These are phyloP conservation scores for Mormyrus iriodes DNA, from an alignment of 2,113 vertebrate genomes.

Conservation along the genomic window DNA sequence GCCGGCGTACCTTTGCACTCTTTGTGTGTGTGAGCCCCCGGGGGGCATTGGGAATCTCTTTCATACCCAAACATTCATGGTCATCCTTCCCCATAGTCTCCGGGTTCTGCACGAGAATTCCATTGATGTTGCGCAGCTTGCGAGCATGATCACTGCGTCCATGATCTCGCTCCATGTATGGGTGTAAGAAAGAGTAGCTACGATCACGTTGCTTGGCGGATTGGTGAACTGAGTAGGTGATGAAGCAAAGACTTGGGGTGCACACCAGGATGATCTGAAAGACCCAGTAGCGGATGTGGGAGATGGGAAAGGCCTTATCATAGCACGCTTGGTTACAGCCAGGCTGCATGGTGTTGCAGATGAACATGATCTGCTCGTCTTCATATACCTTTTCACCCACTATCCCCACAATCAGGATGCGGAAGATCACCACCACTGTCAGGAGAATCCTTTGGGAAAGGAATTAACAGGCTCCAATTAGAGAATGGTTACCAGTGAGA, in stretches of 20 bases:
- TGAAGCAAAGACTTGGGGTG: conserved; percentile 83
- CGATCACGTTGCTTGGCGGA: conserved; percentile 75
- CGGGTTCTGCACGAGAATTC: conserved; percentile 59
- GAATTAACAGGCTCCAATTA: conserved; percentile 20
- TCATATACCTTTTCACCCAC: conserved; percentile 86
- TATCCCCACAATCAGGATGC: conserved; percentile 83
- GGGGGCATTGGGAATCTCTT: conserved; percentile 65
- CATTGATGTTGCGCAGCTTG: conserved; percentile 65
- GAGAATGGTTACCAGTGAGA: not conserved
- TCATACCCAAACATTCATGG: conserved; percentile 63
- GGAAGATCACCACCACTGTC: conserved; percentile 87
- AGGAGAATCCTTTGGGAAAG: conserved; percentile 73
- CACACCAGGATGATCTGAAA: conserved; percentile 89
- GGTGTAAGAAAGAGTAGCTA: conserved; percentile 65
- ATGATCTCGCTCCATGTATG: conserved; percentile 65
- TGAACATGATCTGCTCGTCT: conserved; percentile 84
- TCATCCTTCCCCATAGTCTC: conserved; percentile 63
- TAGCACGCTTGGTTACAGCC: conserved; percentile 87
- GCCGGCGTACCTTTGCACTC: conserved; percentile 57
- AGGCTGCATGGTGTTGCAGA: conserved; percentile 81
- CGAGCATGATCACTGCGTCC: conserved; percentile 48
- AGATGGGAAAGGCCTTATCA: conserved; percentile 82
- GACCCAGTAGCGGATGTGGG: conserved; percentile 87
- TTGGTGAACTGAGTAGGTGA: conserved; percentile 83
- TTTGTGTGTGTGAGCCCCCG: conserved; percentile 53